Evolutionary conservation across 1,140 invertebrate species (phyloP).

Genomic region (Brachionus paranguensis): DNA sequence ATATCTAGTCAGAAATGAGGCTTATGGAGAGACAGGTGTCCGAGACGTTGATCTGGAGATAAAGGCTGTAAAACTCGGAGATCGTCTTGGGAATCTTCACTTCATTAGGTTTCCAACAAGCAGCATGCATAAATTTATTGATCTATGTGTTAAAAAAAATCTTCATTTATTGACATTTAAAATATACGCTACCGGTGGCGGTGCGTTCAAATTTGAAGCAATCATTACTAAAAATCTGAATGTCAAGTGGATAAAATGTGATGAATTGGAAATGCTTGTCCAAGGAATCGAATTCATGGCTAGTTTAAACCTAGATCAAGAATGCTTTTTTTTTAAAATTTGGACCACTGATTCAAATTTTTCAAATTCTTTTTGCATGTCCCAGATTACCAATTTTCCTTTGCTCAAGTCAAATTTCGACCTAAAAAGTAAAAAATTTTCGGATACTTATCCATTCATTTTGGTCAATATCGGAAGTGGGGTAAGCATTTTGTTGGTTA

Average conservation of each 20-base stretch:
- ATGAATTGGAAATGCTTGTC: conserved; percentile 90
- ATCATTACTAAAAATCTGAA: conserved; percentile 60
- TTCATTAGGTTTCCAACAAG: conserved; percentile 94
- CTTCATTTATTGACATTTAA: conserved; percentile 87
- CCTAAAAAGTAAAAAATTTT: conserved; percentile 59
- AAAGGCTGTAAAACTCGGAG: conserved; percentile 64
- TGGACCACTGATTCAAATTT: neutral
- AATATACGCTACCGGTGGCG: conserved; percentile 95
- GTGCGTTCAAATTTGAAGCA: conserved; percentile 93
- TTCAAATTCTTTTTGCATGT: neutral
- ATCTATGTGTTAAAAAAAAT: conserved; percentile 85
- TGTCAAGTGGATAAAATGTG: conserved; percentile 85
- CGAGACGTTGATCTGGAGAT: conserved; percentile 88
- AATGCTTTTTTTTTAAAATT: conserved; percentile 83
- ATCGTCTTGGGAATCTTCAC: conserved; percentile 78
- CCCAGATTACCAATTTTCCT: neutral
- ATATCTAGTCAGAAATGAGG: conserved; percentile 88
- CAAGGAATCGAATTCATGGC: conserved; percentile 90
- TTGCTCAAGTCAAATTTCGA: neutral
- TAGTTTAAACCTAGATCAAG: conserved; percentile 69
- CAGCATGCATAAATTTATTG: conserved; percentile 88
- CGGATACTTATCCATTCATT: conserved; percentile 88
- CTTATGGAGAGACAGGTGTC: conserved; percentile 89
- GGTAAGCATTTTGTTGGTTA: conserved; percentile 86
- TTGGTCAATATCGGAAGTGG: conserved; percentile 96